These are phyloP conservation scores for Leptobrachium leishanense DNA, from an alignment of 2,113 vertebrate genomes.

Conservation along the genomic window DNA sequence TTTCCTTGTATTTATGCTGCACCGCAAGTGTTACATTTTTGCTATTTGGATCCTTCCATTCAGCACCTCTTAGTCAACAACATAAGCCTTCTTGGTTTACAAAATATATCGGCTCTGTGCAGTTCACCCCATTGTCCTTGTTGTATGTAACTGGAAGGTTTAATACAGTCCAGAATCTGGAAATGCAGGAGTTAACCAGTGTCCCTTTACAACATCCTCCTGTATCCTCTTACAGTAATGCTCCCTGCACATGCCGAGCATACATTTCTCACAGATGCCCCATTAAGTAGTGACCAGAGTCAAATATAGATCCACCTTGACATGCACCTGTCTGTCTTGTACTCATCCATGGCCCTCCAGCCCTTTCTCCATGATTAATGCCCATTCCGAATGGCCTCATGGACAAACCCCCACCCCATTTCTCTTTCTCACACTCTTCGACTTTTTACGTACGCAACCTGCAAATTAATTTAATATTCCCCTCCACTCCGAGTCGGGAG, in stretches of 20 bases:
- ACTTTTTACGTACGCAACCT: slow-evolving; percentile 82
- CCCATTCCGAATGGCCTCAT: slow-evolving; percentile 7
- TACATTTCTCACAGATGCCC: neutral
- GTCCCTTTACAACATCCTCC: neutral
- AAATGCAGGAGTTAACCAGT: neutral
- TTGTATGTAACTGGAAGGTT: neutral
- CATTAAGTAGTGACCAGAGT: neutral
- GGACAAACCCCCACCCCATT: slow-evolving; percentile 6
- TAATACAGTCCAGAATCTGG: neutral
- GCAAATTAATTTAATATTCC: slow-evolving; percentile 88
- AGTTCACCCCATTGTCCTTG: neutral
- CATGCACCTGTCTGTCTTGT: slow-evolving; percentile 20
- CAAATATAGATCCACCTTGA: slow-evolving; percentile 2
- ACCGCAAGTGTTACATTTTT: too few relatives aligned
- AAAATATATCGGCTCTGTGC: too few relatives aligned
- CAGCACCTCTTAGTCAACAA: too few relatives aligned
- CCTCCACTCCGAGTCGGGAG: slow-evolving; percentile 72
- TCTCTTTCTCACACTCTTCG: slow-evolving; percentile 62
- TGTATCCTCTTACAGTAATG: neutral
- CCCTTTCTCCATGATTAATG: slow-evolving; percentile 25
- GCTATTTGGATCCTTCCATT: too few relatives aligned
- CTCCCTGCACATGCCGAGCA: neutral
- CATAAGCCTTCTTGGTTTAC: too few relatives aligned
- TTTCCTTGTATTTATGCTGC: too few relatives aligned
- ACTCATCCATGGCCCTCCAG: neutral